phyloP scores from a whole-genome alignment of 2,797 vertebrate genomes.

The Gymnocypris eckloni region DNA sequence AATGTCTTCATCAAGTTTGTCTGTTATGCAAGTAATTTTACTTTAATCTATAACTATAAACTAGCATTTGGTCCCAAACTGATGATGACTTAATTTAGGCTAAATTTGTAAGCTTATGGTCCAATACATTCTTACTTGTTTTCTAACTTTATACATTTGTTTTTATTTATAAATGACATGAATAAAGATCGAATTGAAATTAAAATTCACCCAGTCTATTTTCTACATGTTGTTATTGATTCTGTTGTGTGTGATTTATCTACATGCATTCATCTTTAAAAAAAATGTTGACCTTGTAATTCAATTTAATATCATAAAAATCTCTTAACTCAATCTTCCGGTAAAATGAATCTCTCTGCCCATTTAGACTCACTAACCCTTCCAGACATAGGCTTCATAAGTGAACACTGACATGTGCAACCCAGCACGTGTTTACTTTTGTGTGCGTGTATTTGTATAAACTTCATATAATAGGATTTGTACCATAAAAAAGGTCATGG shows the following conservation, averaged over 20 bases:
- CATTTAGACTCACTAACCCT: not conserved
- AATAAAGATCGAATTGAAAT: not conserved
- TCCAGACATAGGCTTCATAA: not conserved
- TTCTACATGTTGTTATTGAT: not conserved
- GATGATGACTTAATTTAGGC: not conserved
- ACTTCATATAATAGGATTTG: not conserved
- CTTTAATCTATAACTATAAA: not conserved
- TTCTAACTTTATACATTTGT: not conserved
- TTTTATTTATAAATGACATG: not conserved
- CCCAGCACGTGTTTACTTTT: not conserved
- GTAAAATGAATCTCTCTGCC: not conserved
- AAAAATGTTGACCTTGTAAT: not conserved
- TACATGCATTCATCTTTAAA: too few relatives aligned
- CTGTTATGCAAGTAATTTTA: not conserved
- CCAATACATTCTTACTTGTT: not conserved
- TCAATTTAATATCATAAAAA: not conserved
- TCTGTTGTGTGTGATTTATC: not conserved
- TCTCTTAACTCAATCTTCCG: not conserved
- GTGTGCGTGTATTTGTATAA: not conserved
- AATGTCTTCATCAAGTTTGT: not conserved
- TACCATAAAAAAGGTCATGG: constrained; percentile 98
- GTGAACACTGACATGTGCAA: not conserved
- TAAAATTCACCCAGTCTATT: not conserved
- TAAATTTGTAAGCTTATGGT: not conserved
- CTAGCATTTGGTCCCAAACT: not conserved